A percentile compares a stretch with the other conserved stretches of the same genome.
Evolutionary conservation across 2,888 invertebrate species (phyloP).

Genomic region (Hyles lineata): DNA sequence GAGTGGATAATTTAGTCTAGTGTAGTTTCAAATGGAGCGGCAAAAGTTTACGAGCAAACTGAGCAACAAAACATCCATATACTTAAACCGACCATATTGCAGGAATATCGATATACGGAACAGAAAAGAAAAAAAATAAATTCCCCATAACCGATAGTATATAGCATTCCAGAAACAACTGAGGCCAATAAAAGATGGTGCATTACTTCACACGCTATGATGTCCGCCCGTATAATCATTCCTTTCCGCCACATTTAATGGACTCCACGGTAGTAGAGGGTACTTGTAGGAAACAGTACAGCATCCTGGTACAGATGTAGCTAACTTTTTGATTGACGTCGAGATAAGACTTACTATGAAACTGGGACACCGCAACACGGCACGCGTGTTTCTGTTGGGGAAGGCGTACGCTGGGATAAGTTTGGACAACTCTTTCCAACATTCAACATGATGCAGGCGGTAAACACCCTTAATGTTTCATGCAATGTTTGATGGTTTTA

Average conservation of each 20-base stretch:
- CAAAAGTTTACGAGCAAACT: conserved; percentile 39
- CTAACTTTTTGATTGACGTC: conserved; percentile 2
- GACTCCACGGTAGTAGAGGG: neutral
- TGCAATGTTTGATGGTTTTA: neutral
- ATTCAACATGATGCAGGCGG: neutral
- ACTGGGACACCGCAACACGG: conserved; percentile 14
- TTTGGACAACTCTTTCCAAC: neutral
- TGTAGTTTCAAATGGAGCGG: conserved; percentile 36
- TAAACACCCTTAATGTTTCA: neutral
- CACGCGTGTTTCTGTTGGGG: conserved; percentile 3
- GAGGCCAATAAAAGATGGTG: neutral
- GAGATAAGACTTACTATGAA: neutral
- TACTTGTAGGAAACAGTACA: neutral
- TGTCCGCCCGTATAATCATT: conserved; percentile 15
- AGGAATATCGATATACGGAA: neutral
- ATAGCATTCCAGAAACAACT: conserved; percentile 6
- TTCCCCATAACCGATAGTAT: neutral
- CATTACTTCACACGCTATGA: neutral
- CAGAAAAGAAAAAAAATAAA: too few species aligned
- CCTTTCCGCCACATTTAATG: conserved; percentile 19
- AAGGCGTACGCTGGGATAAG: neutral
- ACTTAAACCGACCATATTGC: conserved; percentile 31
- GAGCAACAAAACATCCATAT: conserved; percentile 36
- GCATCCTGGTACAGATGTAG: neutral
- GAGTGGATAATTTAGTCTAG: conserved; percentile 26